These are phyloP conservation scores for Motacilla alba DNA, from an alignment of 2,113 vertebrate genomes.

Conservation along the genomic window DNA sequence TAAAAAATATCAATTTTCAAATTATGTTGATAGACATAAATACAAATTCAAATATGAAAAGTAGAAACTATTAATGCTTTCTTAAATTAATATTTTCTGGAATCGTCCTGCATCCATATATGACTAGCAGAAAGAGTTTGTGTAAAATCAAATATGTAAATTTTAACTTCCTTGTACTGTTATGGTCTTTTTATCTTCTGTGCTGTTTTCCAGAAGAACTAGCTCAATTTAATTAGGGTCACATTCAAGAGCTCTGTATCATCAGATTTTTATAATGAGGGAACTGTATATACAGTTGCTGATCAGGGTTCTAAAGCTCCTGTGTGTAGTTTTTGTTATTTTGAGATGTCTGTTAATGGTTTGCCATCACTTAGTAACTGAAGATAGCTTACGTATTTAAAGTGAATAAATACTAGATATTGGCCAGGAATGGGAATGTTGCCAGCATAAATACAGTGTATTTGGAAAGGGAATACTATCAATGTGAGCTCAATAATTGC, in stretches of 20 bases:
- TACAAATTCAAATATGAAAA: neutral
- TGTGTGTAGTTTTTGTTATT: neutral
- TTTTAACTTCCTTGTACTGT: neutral
- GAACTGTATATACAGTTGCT: neutral
- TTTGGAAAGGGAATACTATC: neutral
- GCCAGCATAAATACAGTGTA: neutral
- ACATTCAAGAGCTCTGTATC: neutral
- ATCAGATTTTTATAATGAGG: neutral
- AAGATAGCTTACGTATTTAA: neutral
- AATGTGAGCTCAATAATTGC: neutral
- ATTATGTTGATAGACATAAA: neutral
- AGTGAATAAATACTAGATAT: neutral
- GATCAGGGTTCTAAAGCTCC: neutral
- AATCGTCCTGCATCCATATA: neutral
- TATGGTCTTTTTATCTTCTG: neutral
- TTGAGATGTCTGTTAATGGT: neutral
- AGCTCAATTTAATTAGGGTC: neutral
- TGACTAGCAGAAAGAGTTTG: neutral
- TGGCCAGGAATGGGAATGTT: neutral
- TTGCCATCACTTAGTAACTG: neutral
- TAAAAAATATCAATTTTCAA: neutral
- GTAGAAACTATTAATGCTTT: neutral
- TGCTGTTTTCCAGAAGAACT: neutral
- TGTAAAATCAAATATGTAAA: neutral
- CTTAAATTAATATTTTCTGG: neutral